These are phyloP conservation scores for Danio kyathit DNA, from an alignment of 2,797 vertebrate species.

Conservation along the genomic window DNA sequence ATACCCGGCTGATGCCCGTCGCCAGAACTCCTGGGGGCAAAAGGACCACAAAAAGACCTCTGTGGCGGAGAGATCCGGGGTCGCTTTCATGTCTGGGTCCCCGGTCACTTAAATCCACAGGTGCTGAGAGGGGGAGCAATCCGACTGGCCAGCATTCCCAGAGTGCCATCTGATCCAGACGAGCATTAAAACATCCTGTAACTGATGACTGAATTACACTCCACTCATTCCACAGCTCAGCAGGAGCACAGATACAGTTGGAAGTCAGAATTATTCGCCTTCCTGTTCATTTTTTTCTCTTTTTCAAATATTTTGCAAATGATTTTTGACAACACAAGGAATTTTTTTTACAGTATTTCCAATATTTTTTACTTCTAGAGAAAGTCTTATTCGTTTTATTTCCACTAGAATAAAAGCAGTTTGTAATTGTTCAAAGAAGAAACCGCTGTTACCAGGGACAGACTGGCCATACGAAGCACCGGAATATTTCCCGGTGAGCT, in stretches of 20 bases:
- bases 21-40: conserved; percentile 39
- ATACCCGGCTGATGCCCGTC: conserved; percentile 44
- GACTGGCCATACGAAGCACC: too few relatives aligned
- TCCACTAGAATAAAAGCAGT: too few relatives aligned
- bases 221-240: conserved; percentile 37
- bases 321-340: too few relatives aligned
- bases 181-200: conserved; percentile 56
- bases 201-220: conserved; percentile 26
- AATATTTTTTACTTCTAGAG: too few relatives aligned
- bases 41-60: conserved; percentile 57
- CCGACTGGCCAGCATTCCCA: conserved; percentile 50
- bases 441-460: too few relatives aligned
- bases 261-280: too few relatives aligned
- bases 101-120: conserved; percentile 54
- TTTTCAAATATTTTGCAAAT: too few relatives aligned
- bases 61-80: conserved; percentile 46
- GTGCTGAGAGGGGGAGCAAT: conserved; percentile 54
- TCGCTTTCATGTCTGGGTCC: conserved; percentile 49
- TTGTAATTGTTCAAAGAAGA: too few relatives aligned
- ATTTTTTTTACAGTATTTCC: too few relatives aligned
- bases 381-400: too few relatives aligned
- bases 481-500: too few relatives aligned
- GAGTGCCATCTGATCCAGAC: conserved; percentile 54
- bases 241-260: background rate
- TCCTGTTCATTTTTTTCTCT: too few relatives aligned